Conservation (phyloP, 2,797 vertebrate species). For the Sorex maritimensis region DNA sequence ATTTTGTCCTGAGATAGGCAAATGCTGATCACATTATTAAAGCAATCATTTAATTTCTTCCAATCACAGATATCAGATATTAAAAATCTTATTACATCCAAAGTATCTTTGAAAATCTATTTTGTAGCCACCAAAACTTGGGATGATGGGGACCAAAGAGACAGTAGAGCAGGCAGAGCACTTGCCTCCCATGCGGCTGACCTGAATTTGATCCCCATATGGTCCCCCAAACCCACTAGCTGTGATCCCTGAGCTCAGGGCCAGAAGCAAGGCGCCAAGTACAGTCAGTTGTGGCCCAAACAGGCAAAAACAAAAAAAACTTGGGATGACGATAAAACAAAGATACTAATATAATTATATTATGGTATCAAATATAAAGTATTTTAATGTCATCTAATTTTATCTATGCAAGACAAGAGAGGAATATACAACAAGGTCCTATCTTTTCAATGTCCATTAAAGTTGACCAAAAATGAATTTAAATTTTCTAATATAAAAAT, state of each 20-base stretch:
- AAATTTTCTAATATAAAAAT: background rate
- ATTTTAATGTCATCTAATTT: conserved; percentile 20
- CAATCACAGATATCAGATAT: conserved; percentile 33
- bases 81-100: conserved; percentile 52
- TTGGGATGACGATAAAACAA: background rate
- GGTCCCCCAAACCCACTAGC: no score
- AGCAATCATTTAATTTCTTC: conserved; percentile 63
- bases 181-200: no score
- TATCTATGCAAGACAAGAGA: conserved; percentile 33
- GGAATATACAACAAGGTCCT: conserved; percentile 21
- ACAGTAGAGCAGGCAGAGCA: no score
- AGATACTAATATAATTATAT: conserved; percentile 8
- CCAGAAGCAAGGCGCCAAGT: no score
- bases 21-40: conserved; percentile 57
- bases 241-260: no score
- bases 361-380: background rate
- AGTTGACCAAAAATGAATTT: no score
- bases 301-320: no score
- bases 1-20: conserved; percentile 21
- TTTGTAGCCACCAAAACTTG: conserved; percentile 55
- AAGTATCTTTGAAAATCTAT: conserved; percentile 18
- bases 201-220: no score
- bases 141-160: no score
- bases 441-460: conserved; percentile 44
- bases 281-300: no score